phyloP scores from a whole-genome alignment of 2,888 invertebrate species.

The Chesias legatella region DNA sequence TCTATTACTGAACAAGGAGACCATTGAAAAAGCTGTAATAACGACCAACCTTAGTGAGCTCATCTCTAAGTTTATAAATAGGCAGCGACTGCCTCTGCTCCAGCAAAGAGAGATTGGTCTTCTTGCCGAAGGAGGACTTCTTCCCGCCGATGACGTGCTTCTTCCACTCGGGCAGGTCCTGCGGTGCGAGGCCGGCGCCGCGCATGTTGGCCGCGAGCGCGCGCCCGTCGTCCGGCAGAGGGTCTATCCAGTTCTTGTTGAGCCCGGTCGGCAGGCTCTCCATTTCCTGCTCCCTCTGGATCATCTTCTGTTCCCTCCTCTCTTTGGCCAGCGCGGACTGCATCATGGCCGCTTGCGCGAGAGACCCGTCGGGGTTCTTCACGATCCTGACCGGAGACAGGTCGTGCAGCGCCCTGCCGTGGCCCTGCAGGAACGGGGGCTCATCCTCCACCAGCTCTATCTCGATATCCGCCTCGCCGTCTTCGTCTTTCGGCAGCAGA shows the following conservation, averaged over 20 bases:
- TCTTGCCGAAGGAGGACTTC: conserved; percentile 98
- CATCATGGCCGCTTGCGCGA: conserved; percentile 99
- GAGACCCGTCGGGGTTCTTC: conserved; percentile 99
- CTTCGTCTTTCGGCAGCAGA: conserved; percentile 92
- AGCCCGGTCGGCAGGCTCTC: conserved; percentile 89
- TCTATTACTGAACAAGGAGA: no score
- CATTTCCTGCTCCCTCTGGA: conserved; percentile 95
- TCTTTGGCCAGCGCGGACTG: conserved; percentile 99
- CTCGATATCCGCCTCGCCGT: conserved; percentile 98
- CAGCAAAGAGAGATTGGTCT: conserved; percentile 94
- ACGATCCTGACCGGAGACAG: conserved; percentile 96
- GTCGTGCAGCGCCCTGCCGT: conserved; percentile 94
- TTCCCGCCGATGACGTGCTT: conserved; percentile 98
- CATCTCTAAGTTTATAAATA: conserved; percentile 97
- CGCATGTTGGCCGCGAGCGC: conserved; percentile 89
- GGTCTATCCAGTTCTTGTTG: conserved; percentile 98
- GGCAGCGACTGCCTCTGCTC: conserved; percentile 98
- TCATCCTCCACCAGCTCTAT: conserved; percentile 99
- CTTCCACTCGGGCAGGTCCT: conserved; percentile 99
- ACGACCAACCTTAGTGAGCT: conserved; percentile 91
- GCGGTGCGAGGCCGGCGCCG: conserved; percentile 90
- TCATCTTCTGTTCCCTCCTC: conserved; percentile 96
- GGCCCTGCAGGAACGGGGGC: conserved; percentile 96
- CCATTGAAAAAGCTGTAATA: no score
- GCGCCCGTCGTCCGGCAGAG: conserved; percentile 91